phyloP scores from a whole-genome alignment of 2,113 vertebrate species.

The Mus spicilegus region DNA sequence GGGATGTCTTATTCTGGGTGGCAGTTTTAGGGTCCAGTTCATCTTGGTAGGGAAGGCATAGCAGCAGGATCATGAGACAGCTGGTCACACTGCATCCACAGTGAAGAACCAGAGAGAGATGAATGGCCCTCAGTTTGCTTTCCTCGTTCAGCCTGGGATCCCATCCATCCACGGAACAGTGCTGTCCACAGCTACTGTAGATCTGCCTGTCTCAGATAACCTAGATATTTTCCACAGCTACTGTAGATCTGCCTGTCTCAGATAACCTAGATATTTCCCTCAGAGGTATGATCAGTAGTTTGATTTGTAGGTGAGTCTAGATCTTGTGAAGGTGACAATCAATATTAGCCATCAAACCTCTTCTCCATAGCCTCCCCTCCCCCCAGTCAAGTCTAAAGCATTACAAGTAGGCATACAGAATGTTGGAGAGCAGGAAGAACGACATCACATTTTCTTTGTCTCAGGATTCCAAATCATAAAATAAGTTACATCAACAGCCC shows the following conservation, averaged over 20 bases:
- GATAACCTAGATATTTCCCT: neutral
- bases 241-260: neutral
- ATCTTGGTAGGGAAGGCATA: neutral
- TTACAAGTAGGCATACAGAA: neutral
- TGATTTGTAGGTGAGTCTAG: neutral
- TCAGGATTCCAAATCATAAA: neutral
- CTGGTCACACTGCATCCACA: neutral
- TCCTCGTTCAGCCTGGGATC: neutral
- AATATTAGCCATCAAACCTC: neutral
- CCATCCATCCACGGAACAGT: neutral
- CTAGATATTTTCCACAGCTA: neutral
- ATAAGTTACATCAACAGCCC: neutral
- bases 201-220: neutral
- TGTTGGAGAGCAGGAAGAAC: neutral
- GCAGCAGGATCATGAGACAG: neutral
- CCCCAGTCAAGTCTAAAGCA: neutral
- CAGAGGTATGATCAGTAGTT: neutral
- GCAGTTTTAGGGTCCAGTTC: neutral
- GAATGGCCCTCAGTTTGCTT: neutral
- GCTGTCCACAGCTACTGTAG: neutral
- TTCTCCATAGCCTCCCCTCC: neutral
- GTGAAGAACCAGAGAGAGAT: neutral
- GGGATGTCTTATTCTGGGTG: neutral
- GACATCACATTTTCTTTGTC: neutral
- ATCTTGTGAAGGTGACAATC: neutral